Conservation (phyloP, 2,113 vertebrate species). For the Pseudorasbora parva region DNA sequence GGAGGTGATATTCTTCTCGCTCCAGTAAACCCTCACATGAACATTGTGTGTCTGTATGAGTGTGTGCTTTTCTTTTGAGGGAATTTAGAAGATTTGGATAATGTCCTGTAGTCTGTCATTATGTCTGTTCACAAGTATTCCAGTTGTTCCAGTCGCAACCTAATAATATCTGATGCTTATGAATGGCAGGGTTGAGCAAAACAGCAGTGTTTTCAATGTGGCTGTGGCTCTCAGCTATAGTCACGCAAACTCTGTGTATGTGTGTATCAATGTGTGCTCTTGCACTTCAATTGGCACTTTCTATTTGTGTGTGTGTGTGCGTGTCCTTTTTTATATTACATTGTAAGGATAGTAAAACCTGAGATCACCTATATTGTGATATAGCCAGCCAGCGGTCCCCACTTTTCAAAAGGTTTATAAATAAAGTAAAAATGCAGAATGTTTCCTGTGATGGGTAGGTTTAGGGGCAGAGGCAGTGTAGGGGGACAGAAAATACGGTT, state of each 20-base stretch:
- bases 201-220: conserved; percentile 9
- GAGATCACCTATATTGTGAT: no score
- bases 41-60: conserved; percentile 15
- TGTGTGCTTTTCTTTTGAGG: conserved; percentile 2
- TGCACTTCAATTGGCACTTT: background rate
- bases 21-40: conserved; percentile 74
- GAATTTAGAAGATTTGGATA: conserved; percentile 14
- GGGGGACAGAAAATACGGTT: no score
- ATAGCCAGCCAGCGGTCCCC: no score
- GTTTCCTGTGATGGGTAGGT: no score
- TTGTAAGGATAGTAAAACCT: no score
- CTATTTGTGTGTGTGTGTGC: background rate
- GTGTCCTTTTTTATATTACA: no score
- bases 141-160: background rate
- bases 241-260: conserved; percentile 38
- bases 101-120: background rate
- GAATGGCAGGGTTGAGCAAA: background rate
- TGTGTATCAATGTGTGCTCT: conserved; percentile 23
- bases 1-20: conserved; percentile 74
- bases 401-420: no score
- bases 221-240: background rate
- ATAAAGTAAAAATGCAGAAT: no score
- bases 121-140: background rate
- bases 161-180: background rate
- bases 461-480: no score